Conservation (phyloP, 2,797 vertebrate genomes). For the Chrysolophus pictus region DNA sequence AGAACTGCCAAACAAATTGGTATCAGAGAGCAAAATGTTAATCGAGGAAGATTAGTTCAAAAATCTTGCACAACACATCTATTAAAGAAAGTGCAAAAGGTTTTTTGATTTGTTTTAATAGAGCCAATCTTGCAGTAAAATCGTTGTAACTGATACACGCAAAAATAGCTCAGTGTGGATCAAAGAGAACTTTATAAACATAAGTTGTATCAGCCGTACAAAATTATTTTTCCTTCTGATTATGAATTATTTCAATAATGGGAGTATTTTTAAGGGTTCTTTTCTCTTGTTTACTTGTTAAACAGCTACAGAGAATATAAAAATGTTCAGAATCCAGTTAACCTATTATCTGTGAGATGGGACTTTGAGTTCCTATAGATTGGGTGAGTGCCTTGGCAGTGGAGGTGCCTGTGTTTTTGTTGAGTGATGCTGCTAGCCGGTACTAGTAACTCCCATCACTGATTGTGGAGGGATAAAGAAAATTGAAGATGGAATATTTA, state of each 20-base stretch:
- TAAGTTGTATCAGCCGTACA: background rate
- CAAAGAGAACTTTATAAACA: background rate
- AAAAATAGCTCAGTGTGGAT: background rate
- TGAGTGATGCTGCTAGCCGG: background rate
- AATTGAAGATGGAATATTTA: background rate
- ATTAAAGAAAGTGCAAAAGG: background rate
- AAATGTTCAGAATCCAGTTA: background rate
- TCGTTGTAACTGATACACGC: background rate
- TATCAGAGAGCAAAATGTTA: conserved; percentile 8
- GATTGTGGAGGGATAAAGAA: background rate
- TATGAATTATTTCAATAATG: background rate
- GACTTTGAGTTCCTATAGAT: background rate
- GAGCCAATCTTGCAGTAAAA: background rate
- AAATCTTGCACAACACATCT: background rate
- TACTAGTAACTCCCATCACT: background rate
- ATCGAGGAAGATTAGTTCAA: background rate
- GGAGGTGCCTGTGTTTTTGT: background rate
- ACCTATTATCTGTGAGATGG: background rate
- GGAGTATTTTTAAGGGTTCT: background rate
- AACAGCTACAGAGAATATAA: background rate
- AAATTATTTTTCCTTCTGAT: background rate
- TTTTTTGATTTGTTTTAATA: background rate
- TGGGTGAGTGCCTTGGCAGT: background rate
- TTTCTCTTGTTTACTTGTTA: background rate
- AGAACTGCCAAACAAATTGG: conserved; percentile 4